phyloP scores from a whole-genome alignment of 1,140 invertebrate genomes.

The Diachasma alloeum region DNA sequence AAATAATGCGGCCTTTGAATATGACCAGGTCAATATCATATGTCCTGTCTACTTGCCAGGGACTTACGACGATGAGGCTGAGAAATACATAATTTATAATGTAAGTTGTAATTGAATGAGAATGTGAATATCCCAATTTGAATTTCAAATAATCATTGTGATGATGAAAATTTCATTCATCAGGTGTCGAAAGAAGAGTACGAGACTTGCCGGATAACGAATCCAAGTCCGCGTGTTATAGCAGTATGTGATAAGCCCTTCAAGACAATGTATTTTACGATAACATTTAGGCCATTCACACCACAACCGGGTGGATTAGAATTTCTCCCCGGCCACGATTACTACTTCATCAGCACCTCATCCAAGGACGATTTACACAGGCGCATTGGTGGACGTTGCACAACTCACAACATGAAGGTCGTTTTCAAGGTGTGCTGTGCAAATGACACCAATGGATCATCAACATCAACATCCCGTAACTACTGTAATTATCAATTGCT shows the following conservation, averaged over 20 bases:
- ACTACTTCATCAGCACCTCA: constrained; percentile 96
- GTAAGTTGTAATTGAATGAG: constrained; percentile 65
- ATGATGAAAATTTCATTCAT: not conserved
- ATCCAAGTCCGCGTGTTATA: constrained; percentile 90
- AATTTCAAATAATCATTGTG: not conserved
- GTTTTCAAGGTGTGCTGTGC: constrained; percentile 94
- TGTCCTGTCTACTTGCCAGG: constrained; percentile 90
- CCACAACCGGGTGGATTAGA: constrained; percentile 94
- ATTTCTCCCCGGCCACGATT: constrained; percentile 93
- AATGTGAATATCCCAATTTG: not conserved
- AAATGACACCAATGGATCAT: constrained; percentile 57
- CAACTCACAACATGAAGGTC: constrained; percentile 94
- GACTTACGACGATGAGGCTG: constrained; percentile 87
- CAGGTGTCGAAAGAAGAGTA: constrained; percentile 93
- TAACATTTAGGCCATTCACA: constrained; percentile 95
- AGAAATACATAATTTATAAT: constrained; percentile 97
- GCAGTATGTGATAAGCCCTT: constrained; percentile 95
- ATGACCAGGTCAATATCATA: constrained; percentile 95
- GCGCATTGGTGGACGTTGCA: constrained; percentile 88
- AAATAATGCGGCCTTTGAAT: constrained; percentile 91
- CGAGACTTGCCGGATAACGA: constrained; percentile 94
- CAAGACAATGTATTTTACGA: constrained; percentile 95
- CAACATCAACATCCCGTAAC: constrained; percentile 61
- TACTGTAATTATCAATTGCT: constrained; percentile 51
- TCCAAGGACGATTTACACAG: constrained; percentile 90